Evolutionary conservation across 2,797 vertebrate species (phyloP), one percentile per base, ranked within the genome.

Genomic region (Tauraco hartlaubi): DNA sequence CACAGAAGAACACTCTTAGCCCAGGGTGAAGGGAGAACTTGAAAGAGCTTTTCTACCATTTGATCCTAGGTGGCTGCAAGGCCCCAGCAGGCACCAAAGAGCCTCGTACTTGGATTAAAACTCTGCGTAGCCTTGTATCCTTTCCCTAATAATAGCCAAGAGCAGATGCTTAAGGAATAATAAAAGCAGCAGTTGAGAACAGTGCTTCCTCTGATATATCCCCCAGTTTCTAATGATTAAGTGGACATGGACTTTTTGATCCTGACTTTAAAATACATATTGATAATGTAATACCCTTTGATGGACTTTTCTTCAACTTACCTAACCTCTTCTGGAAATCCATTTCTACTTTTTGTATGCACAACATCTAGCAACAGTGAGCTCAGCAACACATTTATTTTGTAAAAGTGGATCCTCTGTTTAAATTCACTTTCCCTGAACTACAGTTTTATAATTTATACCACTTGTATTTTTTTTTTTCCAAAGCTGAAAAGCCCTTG

Each of bases 61-160:
- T 88, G 72, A 92, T 90, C 78, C 26, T 21, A 25, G 20, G 41
- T 41, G 71, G 51, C 83, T 95, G 74, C 77, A 88, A 89, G 71
- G 56, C 78, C 78, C 87, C 48, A 73, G 41, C 59, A 92, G 69
- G 79, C 90, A 95, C 49, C 85, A 78, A 64, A 90, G 54, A 85
- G 58, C 61, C 64, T 41, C 48, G 55, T 6, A 68, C 54, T 35
- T 67, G 84, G 92, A 91, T 58, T 31, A 83, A 88, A 3, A 2
- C 54, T 72, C 54, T 67, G 58, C 4, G 0, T 41, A 52, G 35
- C 56, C 78, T 74, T 39, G 46, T 43, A 64, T 43, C 49, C 85
- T 37, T 43, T 43, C 52, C 72, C 72, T 31, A 20, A 39, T 13
- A 63, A 66, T 9, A 22, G 37, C 69, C 39, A 81, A 81, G 25